Evolutionary conservation across 2,888 invertebrate genomes (phyloP), one percentile per base, ranked within the genome.

Genomic region (Sesia bembeciformis): DNA sequence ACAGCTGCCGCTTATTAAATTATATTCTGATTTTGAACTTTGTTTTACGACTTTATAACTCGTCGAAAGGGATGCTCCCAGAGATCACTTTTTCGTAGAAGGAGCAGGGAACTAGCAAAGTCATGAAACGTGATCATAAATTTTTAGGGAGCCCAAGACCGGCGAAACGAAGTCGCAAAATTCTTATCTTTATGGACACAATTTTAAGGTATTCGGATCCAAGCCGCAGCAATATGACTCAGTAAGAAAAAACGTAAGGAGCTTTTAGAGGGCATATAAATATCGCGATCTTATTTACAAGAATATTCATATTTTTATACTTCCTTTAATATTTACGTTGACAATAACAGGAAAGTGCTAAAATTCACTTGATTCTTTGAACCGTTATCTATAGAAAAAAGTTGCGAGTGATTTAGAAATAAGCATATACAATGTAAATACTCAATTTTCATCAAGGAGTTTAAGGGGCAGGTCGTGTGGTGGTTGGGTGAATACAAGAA

Each of bases 181-280:
- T 69, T 76, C 75, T 78, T 79, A 79, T 78, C 78, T 80, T 78
- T 78, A 80, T 72, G 70, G 68, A 70, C 72, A 71, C 72, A 69
- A 75, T 76, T 78, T 78, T 73, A 76, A 74, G 76, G 77, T 75
- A 72, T 76, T 72, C 74, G 65, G 72, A 72, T 72, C 64, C 66
- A 59, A 60, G 55, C 59, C 60, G 65, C 60, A 64, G 63, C 64
- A 62, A 57, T 64, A 64, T 67, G 67, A 68, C 38, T 23, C 23
- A 49, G 38, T 49, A 49, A 39, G 8, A 4, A 49, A 49, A n/a
- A 51, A 40, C 7, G 40, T 51, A 23, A 23, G 23, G 23, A 23
- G 23, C 23, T 23, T 23, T 52, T 38, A 43, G 23, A 52, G 6
- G 6, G 23, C 23, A 23, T 23, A 23, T 23, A 23, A 23, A 23